A percentile compares a stretch with the other conserved stretches of the same genome.
Evolutionary conservation across 2,113 vertebrate species (phyloP).

Genomic region (Porphyrio hochstetteri): DNA sequence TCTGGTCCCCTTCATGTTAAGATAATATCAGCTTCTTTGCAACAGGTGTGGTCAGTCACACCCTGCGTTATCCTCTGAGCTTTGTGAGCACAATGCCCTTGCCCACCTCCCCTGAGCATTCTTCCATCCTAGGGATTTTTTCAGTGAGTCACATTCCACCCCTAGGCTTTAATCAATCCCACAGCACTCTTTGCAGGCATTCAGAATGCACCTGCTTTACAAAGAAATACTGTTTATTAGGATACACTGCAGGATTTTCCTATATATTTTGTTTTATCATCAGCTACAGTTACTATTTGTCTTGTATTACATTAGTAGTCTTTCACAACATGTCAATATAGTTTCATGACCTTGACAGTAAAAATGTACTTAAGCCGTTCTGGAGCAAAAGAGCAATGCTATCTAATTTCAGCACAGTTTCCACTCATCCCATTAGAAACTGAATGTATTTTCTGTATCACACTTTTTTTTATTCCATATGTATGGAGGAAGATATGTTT

Average conservation of each 20-base stretch:
- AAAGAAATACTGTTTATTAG: background rate
- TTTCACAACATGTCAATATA: background rate
- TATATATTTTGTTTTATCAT: background rate
- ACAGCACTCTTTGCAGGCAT: background rate
- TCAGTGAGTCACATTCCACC: background rate
- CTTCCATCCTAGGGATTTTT: background rate
- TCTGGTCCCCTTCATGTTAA: background rate
- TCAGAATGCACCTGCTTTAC: background rate
- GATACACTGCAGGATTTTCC: background rate
- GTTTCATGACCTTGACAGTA: background rate
- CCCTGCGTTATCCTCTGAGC: background rate
- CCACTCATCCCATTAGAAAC: background rate
- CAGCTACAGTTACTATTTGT: background rate
- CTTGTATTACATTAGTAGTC: background rate
- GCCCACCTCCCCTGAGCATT: background rate
- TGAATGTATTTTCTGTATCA: background rate
- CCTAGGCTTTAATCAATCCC: background rate
- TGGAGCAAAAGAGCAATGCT: background rate
- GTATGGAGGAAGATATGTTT: background rate
- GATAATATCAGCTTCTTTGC: background rate
- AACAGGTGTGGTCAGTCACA: background rate
- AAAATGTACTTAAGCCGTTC: background rate
- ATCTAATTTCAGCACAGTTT: background rate
- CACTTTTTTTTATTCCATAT: background rate
- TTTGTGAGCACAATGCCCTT: background rate